Evolutionary conservation across 2,888 invertebrate genomes (phyloP).

Genomic region (Falcaria lacertinaria): DNA sequence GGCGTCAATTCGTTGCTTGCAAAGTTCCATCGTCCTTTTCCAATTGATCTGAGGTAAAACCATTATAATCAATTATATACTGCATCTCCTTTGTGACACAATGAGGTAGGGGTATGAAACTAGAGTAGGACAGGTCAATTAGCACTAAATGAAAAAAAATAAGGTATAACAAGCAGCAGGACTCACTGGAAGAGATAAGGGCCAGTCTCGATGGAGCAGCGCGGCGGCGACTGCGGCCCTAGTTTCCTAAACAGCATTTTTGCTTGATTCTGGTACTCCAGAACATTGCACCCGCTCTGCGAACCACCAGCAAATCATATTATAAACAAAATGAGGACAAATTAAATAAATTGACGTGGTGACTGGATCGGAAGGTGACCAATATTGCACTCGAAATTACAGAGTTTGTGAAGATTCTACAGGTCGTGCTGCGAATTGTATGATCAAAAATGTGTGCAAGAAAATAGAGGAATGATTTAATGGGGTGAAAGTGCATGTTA

Average conservation of each 20-base stretch:
- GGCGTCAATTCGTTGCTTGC: too few relatives aligned
- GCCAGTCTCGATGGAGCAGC: conserved; percentile 98
- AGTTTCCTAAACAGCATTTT: conserved; percentile 98
- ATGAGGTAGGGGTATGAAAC: neutral
- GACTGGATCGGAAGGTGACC: conserved; percentile 16
- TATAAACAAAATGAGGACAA: conserved; percentile 32
- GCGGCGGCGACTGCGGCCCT: conserved; percentile 91
- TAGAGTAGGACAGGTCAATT: neutral
- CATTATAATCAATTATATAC: too few relatives aligned
- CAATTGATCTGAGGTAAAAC: too few relatives aligned
- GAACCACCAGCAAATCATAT: conserved; percentile 68
- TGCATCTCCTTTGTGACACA: neutral
- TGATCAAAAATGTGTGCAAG: neutral
- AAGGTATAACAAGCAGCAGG: conserved; percentile 46
- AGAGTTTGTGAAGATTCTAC: neutral
- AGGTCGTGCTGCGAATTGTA: neutral
- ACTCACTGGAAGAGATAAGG: conserved; percentile 98
- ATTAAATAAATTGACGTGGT: conserved; percentile 24
- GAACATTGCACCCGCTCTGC: conserved; percentile 94
- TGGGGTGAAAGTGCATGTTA: conserved; percentile 48
- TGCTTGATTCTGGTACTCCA: conserved; percentile 99
- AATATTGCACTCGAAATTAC: conserved; percentile 10
- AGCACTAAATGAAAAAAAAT: conserved; percentile 16
- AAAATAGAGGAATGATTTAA: conserved; percentile 1
- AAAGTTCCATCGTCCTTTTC: too few relatives aligned